Conservation (phyloP, 2,113 vertebrate species). For the Oreotrochilus melanogaster region DNA sequence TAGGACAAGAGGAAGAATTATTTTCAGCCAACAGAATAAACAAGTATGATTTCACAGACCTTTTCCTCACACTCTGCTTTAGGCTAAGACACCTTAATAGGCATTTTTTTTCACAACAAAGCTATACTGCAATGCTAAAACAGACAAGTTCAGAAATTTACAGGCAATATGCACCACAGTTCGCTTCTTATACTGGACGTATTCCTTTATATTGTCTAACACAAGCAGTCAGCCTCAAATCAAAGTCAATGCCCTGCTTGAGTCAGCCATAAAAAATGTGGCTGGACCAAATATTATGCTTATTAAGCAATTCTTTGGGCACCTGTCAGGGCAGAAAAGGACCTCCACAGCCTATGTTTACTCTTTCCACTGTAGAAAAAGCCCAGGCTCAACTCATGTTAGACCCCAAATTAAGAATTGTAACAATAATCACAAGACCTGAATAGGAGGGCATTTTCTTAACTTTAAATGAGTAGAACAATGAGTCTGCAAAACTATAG, state of each 20-base stretch:
- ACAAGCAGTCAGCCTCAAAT: neutral
- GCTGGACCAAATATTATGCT: neutral
- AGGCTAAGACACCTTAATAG: neutral
- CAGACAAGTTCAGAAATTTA: neutral
- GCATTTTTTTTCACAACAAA: neutral
- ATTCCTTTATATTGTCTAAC: neutral
- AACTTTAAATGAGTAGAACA: neutral
- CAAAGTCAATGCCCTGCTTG: neutral
- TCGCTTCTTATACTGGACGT: neutral
- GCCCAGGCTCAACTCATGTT: neutral
- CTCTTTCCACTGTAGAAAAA: neutral
- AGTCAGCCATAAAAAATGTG: constrained; percentile 9
- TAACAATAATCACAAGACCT: neutral
- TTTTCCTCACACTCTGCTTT: neutral
- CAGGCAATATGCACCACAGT: neutral
- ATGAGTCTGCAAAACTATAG: neutral
- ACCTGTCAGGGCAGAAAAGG: neutral
- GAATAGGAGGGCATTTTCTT: neutral
- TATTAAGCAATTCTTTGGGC: neutral
- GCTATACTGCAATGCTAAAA: neutral
- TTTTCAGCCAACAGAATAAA: constrained; percentile 26
- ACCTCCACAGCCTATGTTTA: neutral
- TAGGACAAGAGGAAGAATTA: constrained; percentile 1
- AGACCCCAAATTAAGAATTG: neutral
- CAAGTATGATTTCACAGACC: neutral